A percentile compares a stretch with the other conserved stretches of the same genome.
These are phyloP conservation scores for Proctacanthus coquilletti DNA, from an alignment of 1,140 invertebrate genomes.

Conservation along the genomic window DNA sequence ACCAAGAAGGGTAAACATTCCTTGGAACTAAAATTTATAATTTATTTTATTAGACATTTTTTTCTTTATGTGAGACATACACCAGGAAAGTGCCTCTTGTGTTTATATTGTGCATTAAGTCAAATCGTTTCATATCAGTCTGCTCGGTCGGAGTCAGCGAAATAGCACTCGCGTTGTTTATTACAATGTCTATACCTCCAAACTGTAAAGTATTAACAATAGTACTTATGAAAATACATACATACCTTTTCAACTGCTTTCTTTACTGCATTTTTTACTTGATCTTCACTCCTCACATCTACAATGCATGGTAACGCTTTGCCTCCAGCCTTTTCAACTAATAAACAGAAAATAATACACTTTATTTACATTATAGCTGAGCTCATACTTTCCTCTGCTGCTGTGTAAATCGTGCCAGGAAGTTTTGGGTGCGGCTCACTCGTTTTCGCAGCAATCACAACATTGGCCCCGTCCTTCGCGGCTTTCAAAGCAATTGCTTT, in stretches of 20 bases:
- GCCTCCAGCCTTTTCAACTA: conserved; percentile 83
- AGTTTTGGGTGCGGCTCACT: conserved; percentile 89
- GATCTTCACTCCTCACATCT: conserved; percentile 78
- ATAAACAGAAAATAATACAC: not conserved
- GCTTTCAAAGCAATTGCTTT: conserved; percentile 91
- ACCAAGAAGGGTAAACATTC: conserved; percentile 78
- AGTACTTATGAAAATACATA: not conserved
- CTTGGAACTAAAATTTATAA: conserved; percentile 59
- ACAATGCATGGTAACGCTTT: conserved; percentile 84
- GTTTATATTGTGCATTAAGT: conserved; percentile 87
- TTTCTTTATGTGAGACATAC: conserved; percentile 50
- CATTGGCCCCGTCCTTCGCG: conserved; percentile 86
- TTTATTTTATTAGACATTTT: not conserved
- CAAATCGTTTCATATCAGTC: conserved; percentile 92
- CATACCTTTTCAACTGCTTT: conserved; percentile 57
- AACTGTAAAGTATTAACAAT: conserved; percentile 36
- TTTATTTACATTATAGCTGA: conserved; percentile 7
- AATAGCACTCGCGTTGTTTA: conserved; percentile 97
- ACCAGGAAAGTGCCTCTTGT: conserved; percentile 82
- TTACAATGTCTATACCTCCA: conserved; percentile 87
- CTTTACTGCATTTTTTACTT: conserved; percentile 73
- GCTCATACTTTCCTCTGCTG: conserved; percentile 81
- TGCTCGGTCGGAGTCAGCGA: conserved; percentile 68
- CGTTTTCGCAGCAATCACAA: conserved; percentile 94
- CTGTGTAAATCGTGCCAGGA: conserved; percentile 94